Evolutionary conservation across 2,113 vertebrate species (phyloP), one percentile per base, ranked within the genome.

Genomic region (Cheirogaleus medius): DNA sequence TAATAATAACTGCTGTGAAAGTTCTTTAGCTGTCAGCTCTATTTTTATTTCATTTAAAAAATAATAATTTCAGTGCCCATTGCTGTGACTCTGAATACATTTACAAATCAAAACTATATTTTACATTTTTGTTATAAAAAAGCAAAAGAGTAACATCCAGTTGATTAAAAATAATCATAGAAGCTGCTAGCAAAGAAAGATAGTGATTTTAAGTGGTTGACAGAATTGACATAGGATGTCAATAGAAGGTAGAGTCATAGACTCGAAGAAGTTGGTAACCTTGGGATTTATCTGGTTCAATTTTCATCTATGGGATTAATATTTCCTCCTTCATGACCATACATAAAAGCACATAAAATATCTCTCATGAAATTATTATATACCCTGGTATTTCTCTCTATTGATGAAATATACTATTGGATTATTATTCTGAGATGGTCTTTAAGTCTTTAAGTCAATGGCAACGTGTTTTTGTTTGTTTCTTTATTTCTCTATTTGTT

Each of bases 21-120:
- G 83, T 97, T 95, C 93, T 82, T 94, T 95, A 90, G 58, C 93
- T 98, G 86, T 97, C 95, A 97, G 91, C 76, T 91, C 93, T 97
- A 96, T 97, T 97, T 96, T 97, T 97, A 97, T 97, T 96, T 96
- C 84, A 97, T 93, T 98, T 97, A 89, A 89, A 98, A 97, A 97
- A 96, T 97, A 97, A 88, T 97, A 95, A 97, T 98, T 97, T 94
- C 37, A 73, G 34, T 93, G 95, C 76, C 83, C 87, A 87, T 90
- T 97, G 89, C 52, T 90, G 10, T 94, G 78, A 69, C 39, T 97
- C 68, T 81, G 87, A 95, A 69, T 92, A 12, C 76, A 97, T 98
- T 97, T 95, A 95, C 92, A 95, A 97, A 95, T 87, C 89, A 92
- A 95, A 97, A 92, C 37, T 47, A n/a, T 87, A 89, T 85, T 97